Conservation (phyloP, 1,140 invertebrate genomes). For the Formica selysi region DNA sequence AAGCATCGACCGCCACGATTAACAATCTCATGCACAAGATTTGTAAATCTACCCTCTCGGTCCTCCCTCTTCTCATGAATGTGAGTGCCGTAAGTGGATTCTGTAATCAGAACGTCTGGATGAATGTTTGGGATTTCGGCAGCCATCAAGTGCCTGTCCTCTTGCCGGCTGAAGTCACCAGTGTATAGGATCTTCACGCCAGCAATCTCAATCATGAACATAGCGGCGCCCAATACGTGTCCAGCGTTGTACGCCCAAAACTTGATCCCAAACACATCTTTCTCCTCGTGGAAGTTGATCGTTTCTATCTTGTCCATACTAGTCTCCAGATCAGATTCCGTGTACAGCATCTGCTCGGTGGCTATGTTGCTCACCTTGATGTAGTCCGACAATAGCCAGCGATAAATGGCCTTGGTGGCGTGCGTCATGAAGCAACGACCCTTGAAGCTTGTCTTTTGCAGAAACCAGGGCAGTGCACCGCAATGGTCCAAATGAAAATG, state of each 20-base stretch:
- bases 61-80: constrained; percentile 99
- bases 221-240: constrained; percentile 99
- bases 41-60: constrained; percentile 97
- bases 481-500: constrained; percentile 99
- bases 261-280: constrained; percentile 98
- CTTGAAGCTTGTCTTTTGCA: constrained; percentile 99
- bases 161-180: constrained; percentile 99
- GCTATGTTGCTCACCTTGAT: constrained; percentile 99
- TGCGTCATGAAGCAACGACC: constrained; percentile 99
- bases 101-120: constrained; percentile 99
- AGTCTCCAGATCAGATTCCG: constrained; percentile 97
- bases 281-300: constrained; percentile 99
- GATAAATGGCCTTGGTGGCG: constrained; percentile 99
- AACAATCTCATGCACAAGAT: constrained; percentile 98
- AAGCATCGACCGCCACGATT: constrained; percentile 97
- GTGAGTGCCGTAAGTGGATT: constrained; percentile 99
- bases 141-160: constrained; percentile 99
- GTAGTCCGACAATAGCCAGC: constrained; percentile 99
- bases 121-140: constrained; percentile 98
- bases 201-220: constrained; percentile 99
- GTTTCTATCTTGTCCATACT: constrained; percentile 99
- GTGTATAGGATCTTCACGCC: constrained; percentile 96
- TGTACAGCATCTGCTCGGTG: constrained; percentile 99
- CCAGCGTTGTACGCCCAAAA: constrained; percentile 99
- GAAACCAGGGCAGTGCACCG: constrained; percentile 99